A percentile compares a stretch with the other conserved stretches of the same genome.
phyloP scores from a whole-genome alignment of 2,888 invertebrate species.

The Sturmia bella region DNA sequence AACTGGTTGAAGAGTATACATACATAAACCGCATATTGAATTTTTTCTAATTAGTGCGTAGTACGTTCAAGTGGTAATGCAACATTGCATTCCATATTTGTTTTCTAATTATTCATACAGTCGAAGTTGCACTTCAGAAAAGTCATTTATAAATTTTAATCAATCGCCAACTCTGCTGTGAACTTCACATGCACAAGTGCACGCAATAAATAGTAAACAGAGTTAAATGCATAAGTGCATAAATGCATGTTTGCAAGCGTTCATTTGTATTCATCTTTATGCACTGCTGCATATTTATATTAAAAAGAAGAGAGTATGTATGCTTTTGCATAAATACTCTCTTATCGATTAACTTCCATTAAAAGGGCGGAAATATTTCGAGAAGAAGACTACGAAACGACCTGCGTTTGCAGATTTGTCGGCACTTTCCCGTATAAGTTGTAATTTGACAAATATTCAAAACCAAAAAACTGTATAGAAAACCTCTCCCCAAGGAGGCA shows the following conservation, averaged over 20 bases:
- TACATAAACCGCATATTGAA: neutral
- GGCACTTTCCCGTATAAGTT: too few relatives aligned
- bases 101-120: slow-evolving; percentile 48
- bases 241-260: neutral
- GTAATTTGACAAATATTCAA: too few relatives aligned
- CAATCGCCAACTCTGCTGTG: neutral
- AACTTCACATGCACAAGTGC: slow-evolving; percentile 8
- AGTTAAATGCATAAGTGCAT: slow-evolving; percentile 7
- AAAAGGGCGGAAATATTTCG: too few relatives aligned
- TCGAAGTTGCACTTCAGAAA: slow-evolving; percentile 44
- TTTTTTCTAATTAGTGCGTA: slow-evolving; percentile 35
- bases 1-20: neutral
- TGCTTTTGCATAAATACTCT: slow-evolving; percentile 44
- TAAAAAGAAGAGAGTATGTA: neutral
- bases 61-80: slow-evolving; percentile 56
- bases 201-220: slow-evolving; percentile 13
- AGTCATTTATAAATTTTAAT: slow-evolving; percentile 57
- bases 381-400: too few relatives aligned
- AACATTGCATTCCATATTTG: slow-evolving; percentile 54
- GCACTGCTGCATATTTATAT: slow-evolving; percentile 11
- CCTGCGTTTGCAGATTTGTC: too few relatives aligned
- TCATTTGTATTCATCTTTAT: neutral
- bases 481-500: too few relatives aligned
- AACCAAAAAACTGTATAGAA: too few relatives aligned
- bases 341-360: slow-evolving; percentile 56